Evolutionary conservation across 2,113 vertebrate species (phyloP).

Genomic region (Electrona antarctica): DNA sequence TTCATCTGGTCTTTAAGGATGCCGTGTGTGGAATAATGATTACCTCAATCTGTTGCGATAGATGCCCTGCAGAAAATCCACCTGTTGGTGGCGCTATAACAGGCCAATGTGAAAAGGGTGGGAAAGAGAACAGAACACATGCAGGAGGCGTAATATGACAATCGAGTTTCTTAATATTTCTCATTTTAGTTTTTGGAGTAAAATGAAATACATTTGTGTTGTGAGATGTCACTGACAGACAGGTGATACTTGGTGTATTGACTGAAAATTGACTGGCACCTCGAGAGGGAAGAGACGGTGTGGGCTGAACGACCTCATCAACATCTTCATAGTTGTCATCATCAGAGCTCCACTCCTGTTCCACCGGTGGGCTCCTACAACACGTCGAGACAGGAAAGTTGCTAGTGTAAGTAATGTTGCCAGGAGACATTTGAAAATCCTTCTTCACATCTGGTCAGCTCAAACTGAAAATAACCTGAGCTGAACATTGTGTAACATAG

Average conservation of each 20-base stretch:
- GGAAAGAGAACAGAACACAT: constrained; percentile 1
- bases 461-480: neutral
- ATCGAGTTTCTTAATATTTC: neutral
- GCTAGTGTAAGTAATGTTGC: neutral
- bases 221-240: neutral
- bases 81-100: too few relatives aligned
- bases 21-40: neutral
- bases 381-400: neutral
- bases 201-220: neutral
- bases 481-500: neutral
- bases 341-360: constrained; percentile 79
- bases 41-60: constrained; percentile 21
- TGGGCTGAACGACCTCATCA: constrained; percentile 46
- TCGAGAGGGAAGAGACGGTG: constrained; percentile 20
- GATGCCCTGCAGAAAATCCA: constrained; percentile 12
- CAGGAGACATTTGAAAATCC: neutral
- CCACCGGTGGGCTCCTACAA: constrained; percentile 6
- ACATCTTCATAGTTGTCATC: constrained; percentile 21
- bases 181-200: neutral
- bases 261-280: neutral
- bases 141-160: neutral
- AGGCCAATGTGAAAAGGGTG: too few relatives aligned
- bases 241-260: neutral
- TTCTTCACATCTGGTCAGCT: neutral
- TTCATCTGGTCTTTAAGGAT: neutral